A percentile compares a stretch with the other conserved stretches of the same genome.
These are phyloP conservation scores for Clostera curtula DNA, from an alignment of 2,888 invertebrate genomes.

Conservation along the genomic window DNA sequence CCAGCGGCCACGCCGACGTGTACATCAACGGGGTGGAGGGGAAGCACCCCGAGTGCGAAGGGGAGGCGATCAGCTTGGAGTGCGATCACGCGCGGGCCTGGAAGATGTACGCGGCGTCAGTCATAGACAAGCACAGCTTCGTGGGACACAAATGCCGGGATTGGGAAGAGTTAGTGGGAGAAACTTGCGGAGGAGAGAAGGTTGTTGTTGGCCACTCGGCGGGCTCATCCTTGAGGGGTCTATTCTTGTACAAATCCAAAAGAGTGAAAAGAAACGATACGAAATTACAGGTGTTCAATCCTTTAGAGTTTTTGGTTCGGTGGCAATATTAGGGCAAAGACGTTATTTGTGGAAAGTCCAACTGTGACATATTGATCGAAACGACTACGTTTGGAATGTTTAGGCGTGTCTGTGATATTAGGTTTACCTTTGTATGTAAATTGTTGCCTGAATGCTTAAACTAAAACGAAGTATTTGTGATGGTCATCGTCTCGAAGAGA, in stretches of 20 bases:
- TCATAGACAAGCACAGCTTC: constrained; percentile 26
- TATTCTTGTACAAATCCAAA: constrained; percentile 46
- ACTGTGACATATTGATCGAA: not conserved
- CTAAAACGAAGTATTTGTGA: no score
- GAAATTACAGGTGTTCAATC: constrained; percentile 30
- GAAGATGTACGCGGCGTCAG: constrained; percentile 46
- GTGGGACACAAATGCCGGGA: constrained; percentile 33
- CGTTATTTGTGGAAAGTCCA: constrained; percentile 3
- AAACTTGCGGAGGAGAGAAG: constrained; percentile 36
- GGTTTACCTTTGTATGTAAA: no score
- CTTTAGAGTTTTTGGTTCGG: constrained; percentile 29
- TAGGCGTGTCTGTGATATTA: no score
- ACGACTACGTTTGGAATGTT: no score
- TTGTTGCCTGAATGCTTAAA: no score
- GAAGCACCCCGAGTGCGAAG: constrained; percentile 50
- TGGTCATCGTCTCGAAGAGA: no score
- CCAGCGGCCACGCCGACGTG: constrained; percentile 53
- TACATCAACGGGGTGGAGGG: constrained; percentile 53
- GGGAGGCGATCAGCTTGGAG: constrained; percentile 40
- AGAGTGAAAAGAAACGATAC: constrained; percentile 15
- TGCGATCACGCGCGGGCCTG: constrained; percentile 59
- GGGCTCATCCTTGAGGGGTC: constrained; percentile 28
- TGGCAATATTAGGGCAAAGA: constrained; percentile 2
- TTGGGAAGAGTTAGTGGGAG: constrained; percentile 39
- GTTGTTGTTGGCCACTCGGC: constrained; percentile 42